phyloP scores from a whole-genome alignment of 2,888 invertebrate species.

The Rotaria macrura region DNA sequence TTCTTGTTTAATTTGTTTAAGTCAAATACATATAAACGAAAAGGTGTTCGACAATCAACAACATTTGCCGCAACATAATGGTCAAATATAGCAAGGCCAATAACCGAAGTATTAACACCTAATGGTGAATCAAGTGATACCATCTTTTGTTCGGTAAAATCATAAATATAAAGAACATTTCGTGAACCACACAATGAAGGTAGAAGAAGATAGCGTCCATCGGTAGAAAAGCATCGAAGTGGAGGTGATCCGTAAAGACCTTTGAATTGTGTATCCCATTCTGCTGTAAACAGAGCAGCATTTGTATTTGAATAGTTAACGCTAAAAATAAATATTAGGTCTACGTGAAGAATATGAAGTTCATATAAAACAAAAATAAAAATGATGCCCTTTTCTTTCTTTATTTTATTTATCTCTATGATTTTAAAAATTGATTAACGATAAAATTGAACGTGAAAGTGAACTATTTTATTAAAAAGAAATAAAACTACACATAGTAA shows the following conservation, averaged over 20 bases:
- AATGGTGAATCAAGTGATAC: not conserved
- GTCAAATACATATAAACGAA: not conserved
- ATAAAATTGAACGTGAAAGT: too few relatives aligned
- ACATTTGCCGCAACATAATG: constrained; percentile 9
- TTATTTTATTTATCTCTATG: too few relatives aligned
- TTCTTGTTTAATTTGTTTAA: not conserved
- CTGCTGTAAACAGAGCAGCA: not conserved
- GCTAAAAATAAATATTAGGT: not conserved
- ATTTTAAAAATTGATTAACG: too few relatives aligned
- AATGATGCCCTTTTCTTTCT: too few relatives aligned
- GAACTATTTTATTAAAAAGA: too few relatives aligned
- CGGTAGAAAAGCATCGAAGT: not conserved
- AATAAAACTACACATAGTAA: too few relatives aligned
- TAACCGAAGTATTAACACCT: not conserved
- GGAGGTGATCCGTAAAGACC: not conserved
- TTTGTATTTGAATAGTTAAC: not conserved
- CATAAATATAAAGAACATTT: not conserved
- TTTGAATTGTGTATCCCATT: constrained; percentile 12
- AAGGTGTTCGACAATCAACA: constrained; percentile 8
- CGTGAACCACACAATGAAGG: not conserved
- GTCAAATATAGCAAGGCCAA: not conserved
- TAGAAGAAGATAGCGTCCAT: constrained; percentile 1
- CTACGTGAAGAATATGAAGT: too few relatives aligned
- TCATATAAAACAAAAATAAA: too few relatives aligned
- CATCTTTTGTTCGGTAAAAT: not conserved